Conservation (phyloP, 2,113 vertebrate genomes). For the Stictonetta naevosa region DNA sequence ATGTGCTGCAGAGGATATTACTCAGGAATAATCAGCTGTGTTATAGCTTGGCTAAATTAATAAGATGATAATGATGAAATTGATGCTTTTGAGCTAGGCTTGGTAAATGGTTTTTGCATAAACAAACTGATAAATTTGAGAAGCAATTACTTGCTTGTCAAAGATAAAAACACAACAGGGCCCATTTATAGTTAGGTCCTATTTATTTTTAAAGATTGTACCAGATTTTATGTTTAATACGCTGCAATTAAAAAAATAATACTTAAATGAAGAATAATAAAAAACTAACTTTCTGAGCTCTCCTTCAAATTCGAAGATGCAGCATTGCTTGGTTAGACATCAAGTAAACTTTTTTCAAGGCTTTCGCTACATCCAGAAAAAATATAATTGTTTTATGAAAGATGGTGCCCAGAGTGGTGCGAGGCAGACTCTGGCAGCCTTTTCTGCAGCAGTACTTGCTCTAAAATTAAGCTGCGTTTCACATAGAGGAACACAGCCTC, state of each 20-base stretch:
- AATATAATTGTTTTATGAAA: constrained; percentile 61
- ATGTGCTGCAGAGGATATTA: constrained; percentile 89
- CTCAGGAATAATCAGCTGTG: constrained; percentile 92
- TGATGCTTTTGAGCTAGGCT: constrained; percentile 90
- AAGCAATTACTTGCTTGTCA: constrained; percentile 91
- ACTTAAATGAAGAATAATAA: constrained; percentile 87
- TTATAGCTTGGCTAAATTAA: constrained; percentile 92
- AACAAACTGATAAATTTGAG: constrained; percentile 93
- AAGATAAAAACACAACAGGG: constrained; percentile 91
- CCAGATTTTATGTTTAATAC: constrained; percentile 90
- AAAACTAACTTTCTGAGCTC: constrained; percentile 82
- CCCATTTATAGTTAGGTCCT: constrained; percentile 90
- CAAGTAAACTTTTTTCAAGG: constrained; percentile 82
- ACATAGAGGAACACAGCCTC: not conserved
- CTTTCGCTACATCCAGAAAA: constrained; percentile 63
- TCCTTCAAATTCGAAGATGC: constrained; percentile 80
- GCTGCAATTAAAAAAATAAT: constrained; percentile 90
- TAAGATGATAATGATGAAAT: constrained; percentile 93
- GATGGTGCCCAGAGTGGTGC: constrained; percentile 26
- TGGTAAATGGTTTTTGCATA: constrained; percentile 91
- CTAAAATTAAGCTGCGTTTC: constrained; percentile 1
- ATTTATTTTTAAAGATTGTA: constrained; percentile 91
- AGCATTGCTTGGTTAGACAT: constrained; percentile 77
- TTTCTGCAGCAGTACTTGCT: not conserved
- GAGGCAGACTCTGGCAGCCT: not conserved